Evolutionary conservation across 2,113 vertebrate species (phyloP), one percentile per base, ranked within the genome.

Genomic region (Saccopteryx leptura): DNA sequence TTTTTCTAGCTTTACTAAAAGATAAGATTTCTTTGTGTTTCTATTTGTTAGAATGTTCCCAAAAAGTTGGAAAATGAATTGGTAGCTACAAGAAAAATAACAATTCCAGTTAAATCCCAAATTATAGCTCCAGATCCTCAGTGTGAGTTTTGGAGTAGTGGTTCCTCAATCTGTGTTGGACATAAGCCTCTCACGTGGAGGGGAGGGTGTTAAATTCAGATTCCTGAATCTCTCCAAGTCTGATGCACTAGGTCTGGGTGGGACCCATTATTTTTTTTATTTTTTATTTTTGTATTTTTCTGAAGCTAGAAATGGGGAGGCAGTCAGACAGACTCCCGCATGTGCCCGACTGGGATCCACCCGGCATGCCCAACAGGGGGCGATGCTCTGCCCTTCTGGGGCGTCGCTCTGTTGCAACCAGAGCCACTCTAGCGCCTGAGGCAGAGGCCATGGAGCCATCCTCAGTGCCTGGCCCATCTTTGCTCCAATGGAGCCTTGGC

Each of bases 1-100:
- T 86, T 85, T 91, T 46, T 88, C 31, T 88, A 48, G 21, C 60
- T 75, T 91, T 24, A n/a, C 24, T 52, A 31, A 96, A 80, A 24
- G 60, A 13, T 19, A 80, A 84, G 14, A 26, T 48, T 72, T 83
- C 21, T 82, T 26, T 72, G 7, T 48, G 8, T 48, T 92, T 9
- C 31, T 93, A 21, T 86, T 90, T 87, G 21, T 78, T 60, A 61
- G 15, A 56, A 61, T 0, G 2, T 92, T 89, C 90, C 26, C 75
- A 9, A 65, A 72, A 94, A 61, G 75, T 28, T 69, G 79, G 65
- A 83, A 82, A 90, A 21, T 94, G 14, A 21, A 75, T 75, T 85
- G 52, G 21, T 85, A 50, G 1, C 12, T 18, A 86, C 68, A 69
- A 61, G 31, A 18, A 23, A 48, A 83, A 31, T 69, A 72, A 39